Conservation (phyloP, 2,888 invertebrate genomes). For the Caenorhabditis sinica region DNA sequence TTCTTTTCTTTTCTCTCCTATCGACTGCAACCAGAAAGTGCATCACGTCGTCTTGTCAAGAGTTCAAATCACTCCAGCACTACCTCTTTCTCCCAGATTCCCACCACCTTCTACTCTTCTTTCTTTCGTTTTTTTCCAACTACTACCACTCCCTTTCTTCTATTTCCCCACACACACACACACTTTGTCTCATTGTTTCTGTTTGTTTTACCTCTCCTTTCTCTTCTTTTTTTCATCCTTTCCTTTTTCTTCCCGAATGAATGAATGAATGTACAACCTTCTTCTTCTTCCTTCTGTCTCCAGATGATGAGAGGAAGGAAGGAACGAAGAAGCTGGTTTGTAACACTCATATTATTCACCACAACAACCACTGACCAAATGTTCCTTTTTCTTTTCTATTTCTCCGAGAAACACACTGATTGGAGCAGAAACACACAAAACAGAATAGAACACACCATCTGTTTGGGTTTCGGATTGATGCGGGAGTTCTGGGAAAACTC, state of each 20-base stretch:
- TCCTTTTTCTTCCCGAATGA: conserved; percentile 6
- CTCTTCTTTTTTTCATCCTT: conserved; percentile 7
- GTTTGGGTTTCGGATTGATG: conserved; percentile 28
- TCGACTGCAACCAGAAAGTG: conserved; percentile 9
- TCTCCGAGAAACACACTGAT: conserved; percentile 29
- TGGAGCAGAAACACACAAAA: not conserved
- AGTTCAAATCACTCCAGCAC: conserved; percentile 55
- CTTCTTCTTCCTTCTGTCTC: not conserved
- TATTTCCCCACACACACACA: conserved; percentile 1
- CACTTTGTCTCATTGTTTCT: conserved; percentile 46
- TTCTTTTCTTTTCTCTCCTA: not conserved
- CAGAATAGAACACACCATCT: conserved; percentile 5
- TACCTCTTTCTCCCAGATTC: not conserved
- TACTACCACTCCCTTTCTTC: conserved; percentile 18
- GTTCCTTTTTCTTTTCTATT: conserved; percentile 5
- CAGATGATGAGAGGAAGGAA: conserved; percentile 19
- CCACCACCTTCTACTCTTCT: conserved; percentile 11
- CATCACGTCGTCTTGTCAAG: conserved; percentile 3
- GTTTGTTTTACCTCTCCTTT: conserved; percentile 28
- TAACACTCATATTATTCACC: conserved; percentile 45
- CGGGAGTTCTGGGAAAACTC: not conserved
- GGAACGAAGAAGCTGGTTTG: conserved; percentile 39
- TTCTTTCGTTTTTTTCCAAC: not conserved
- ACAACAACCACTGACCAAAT: conserved; percentile 3
- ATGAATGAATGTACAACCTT: conserved; percentile 33